Conservation (phyloP, 2,888 invertebrate species). For the Mesorhabditis spiculigera region DNA sequence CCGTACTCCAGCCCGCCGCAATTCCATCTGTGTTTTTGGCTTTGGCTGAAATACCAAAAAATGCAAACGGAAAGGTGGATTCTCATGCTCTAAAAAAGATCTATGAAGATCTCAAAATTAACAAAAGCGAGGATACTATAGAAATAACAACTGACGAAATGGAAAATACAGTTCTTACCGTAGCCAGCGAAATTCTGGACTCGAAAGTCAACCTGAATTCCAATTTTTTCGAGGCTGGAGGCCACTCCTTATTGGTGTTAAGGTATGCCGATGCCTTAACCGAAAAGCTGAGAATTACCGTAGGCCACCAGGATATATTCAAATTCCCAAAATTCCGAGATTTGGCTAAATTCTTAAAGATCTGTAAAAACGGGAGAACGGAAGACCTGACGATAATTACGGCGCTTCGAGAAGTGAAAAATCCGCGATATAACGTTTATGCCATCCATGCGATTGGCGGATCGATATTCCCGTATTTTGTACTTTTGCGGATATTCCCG, state of each 20-base stretch:
- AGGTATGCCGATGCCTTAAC: constrained; percentile 29
- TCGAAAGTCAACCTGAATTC: constrained; percentile 13
- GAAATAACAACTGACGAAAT: neutral
- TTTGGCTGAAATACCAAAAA: constrained; percentile 32
- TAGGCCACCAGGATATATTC: constrained; percentile 27
- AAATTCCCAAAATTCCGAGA: constrained; percentile 16
- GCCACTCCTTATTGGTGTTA: constrained; percentile 45
- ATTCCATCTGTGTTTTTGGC: constrained; percentile 30
- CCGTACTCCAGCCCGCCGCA: neutral
- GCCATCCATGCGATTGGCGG: constrained; percentile 55
- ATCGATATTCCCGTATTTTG: constrained; percentile 50
- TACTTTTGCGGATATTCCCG: constrained; percentile 44
- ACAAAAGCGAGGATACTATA: neutral
- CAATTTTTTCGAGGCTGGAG: constrained; percentile 43
- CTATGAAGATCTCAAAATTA: neutral
- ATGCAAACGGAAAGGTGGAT: constrained; percentile 39
- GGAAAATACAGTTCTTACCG: constrained; percentile 11
- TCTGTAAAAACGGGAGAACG: neutral
- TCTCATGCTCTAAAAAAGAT: neutral
- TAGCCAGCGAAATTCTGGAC: constrained; percentile 9
- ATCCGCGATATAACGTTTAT: constrained; percentile 38
- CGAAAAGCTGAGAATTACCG: constrained; percentile 27
- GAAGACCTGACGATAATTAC: constrained; percentile 20
- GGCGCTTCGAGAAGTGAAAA: constrained; percentile 24
- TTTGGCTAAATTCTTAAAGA: constrained; percentile 7